phyloP scores from a whole-genome alignment of 2,113 vertebrate species.

The Limnothrissa miodon region DNA sequence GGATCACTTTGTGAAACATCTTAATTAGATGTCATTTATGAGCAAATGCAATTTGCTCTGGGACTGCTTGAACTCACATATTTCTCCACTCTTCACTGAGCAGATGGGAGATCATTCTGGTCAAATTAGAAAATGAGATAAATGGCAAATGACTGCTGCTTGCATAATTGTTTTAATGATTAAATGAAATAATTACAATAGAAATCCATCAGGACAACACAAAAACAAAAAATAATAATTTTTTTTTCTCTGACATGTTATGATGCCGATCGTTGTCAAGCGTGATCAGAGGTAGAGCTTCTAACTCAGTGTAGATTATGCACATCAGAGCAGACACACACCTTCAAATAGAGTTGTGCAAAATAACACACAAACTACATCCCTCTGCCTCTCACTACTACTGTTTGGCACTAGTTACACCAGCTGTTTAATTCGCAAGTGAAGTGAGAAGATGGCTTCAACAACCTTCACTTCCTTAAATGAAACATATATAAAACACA shows the following conservation, averaged over 20 bases:
- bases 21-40: slow-evolving; percentile 52
- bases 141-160: slow-evolving; percentile 35
- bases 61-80: slow-evolving; percentile 24
- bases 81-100: slow-evolving; percentile 20
- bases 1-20: slow-evolving; percentile 40
- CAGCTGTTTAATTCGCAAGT: neutral
- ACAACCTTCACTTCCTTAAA: neutral
- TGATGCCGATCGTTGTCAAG: neutral
- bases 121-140: slow-evolving; percentile 49
- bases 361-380: neutral
- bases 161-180: slow-evolving; percentile 32
- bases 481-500: too few relatives aligned
- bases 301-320: neutral
- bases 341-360: neutral
- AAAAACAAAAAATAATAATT: neutral
- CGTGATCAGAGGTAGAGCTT: neutral
- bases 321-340: neutral
- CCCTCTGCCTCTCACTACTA: neutral
- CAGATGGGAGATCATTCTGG: slow-evolving; percentile 27
- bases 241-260: neutral
- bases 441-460: neutral
- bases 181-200: neutral
- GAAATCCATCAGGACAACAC: neutral
- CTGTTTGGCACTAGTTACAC: neutral
- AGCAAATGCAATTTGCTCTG: slow-evolving; percentile 46